These are phyloP conservation scores for Chelonus formosanus DNA, from an alignment of 2,888 invertebrate species.

Conservation along the genomic window DNA sequence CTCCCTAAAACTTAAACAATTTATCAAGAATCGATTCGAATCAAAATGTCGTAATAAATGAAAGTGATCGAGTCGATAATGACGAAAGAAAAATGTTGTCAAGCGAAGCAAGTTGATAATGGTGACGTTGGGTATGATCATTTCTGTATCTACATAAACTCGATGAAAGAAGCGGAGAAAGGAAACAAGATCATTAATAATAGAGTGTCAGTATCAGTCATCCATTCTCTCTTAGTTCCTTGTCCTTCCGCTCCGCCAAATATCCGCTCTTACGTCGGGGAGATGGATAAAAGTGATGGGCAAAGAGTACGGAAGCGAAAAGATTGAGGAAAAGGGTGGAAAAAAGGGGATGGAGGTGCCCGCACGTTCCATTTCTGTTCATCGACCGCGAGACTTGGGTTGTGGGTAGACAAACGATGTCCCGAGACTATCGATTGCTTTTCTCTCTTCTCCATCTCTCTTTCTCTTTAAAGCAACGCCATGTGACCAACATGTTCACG, in stretches of 20 bases:
- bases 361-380: slow-evolving; percentile 52
- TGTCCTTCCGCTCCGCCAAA: slow-evolving; percentile 8
- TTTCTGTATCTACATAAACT: slow-evolving; percentile 25
- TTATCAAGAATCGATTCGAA: too few species aligned
- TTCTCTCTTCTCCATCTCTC: not conserved
- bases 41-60: too few species aligned
- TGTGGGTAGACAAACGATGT: slow-evolving; percentile 48
- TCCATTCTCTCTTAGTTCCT: slow-evolving; percentile 28
- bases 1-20: too few species aligned
- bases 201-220: slow-evolving; percentile 38
- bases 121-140: slow-evolving; percentile 25
- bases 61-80: slow-evolving; percentile 17
- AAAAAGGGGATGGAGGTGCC: slow-evolving; percentile 6
- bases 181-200: slow-evolving; percentile 38
- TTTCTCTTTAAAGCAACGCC: not conserved
- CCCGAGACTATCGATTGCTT: slow-evolving; percentile 49
- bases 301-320: not conserved
- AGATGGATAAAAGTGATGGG: slow-evolving; percentile 10
- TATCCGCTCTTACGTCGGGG: slow-evolving; percentile 10
- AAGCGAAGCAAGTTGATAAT: slow-evolving; percentile 19
- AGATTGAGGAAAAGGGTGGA: slow-evolving; percentile 33
- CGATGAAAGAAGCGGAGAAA: slow-evolving; percentile 25
- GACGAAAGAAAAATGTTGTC: slow-evolving; percentile 3
- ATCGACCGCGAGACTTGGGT: slow-evolving; percentile 42
- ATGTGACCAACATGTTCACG: too few species aligned